Conservation (phyloP, 2,797 vertebrate genomes). For the Nothura maculosa region DNA sequence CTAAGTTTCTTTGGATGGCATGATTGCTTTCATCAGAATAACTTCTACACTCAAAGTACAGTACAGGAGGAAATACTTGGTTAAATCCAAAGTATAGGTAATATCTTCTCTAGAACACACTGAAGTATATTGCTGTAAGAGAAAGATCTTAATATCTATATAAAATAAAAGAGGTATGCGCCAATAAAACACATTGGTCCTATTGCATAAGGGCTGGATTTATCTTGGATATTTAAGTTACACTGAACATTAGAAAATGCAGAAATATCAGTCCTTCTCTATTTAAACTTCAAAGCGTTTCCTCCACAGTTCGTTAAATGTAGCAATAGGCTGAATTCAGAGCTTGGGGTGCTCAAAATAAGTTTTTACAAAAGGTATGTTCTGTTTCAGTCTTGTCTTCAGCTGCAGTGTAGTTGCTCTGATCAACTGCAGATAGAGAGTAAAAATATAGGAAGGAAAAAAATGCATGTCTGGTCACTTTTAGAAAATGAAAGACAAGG, state of each 20-base stretch:
- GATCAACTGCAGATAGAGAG: not conserved
- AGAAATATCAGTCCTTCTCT: not conserved
- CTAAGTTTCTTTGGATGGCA: not conserved
- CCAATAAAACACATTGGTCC: not conserved
- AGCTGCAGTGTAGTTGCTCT: not conserved
- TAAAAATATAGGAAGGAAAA: constrained; percentile 3
- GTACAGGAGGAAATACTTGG: not conserved
- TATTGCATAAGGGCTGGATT: not conserved
- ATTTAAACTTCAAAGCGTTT: constrained; percentile 10
- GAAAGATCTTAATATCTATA: not conserved
- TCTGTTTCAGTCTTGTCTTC: constrained; percentile 23
- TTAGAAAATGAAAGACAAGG: constrained; percentile 6
- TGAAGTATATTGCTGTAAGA: not conserved
- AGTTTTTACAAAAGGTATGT: not conserved
- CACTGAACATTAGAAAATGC: not conserved
- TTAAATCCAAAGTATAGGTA: not conserved
- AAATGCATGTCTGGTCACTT: not conserved
- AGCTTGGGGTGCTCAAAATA: not conserved
- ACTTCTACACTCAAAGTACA: not conserved
- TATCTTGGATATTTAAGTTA: not conserved
- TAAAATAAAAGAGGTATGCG: not conserved
- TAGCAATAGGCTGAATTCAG: not conserved
- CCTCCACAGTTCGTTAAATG: not conserved
- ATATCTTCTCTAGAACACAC: not conserved
- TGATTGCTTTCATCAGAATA: not conserved